Evolutionary conservation across 2,888 invertebrate species (phyloP).

Genomic region (Chirona hameri): DNA sequence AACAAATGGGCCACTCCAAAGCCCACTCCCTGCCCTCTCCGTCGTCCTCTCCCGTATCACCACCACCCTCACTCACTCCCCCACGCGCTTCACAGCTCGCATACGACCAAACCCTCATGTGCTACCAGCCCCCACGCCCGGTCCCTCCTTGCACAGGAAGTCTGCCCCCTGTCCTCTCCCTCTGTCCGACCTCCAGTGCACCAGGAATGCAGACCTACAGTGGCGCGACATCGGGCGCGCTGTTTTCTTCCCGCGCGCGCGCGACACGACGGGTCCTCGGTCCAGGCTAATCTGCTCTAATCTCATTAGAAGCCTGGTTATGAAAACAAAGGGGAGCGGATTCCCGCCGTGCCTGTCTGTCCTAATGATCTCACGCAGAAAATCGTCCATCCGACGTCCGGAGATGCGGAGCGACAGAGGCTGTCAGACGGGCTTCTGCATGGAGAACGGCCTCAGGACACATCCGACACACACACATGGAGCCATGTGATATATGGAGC

Average conservation of each 20-base stretch:
- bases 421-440: neutral
- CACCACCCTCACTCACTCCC: no score
- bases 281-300: conserved; percentile 12
- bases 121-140: no score
- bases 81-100: no score
- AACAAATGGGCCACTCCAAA: no score
- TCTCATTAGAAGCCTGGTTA: conserved; percentile 8
- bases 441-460: no score
- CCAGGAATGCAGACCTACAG: neutral
- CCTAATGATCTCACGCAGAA: neutral
- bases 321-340: conserved; percentile 23
- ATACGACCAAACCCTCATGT: no score
- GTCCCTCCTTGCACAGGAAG: neutral
- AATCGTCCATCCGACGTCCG: neutral
- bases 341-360: neutral
- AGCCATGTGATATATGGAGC: no score
- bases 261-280: neutral
- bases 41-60: no score
- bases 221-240: neutral
- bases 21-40: no score
- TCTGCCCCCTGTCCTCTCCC: neutral
- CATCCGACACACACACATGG: no score
- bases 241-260: neutral
- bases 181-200: neutral
- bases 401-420: neutral